phyloP scores from a whole-genome alignment of 2,113 vertebrate genomes.

The Uropsilus gracilis region DNA sequence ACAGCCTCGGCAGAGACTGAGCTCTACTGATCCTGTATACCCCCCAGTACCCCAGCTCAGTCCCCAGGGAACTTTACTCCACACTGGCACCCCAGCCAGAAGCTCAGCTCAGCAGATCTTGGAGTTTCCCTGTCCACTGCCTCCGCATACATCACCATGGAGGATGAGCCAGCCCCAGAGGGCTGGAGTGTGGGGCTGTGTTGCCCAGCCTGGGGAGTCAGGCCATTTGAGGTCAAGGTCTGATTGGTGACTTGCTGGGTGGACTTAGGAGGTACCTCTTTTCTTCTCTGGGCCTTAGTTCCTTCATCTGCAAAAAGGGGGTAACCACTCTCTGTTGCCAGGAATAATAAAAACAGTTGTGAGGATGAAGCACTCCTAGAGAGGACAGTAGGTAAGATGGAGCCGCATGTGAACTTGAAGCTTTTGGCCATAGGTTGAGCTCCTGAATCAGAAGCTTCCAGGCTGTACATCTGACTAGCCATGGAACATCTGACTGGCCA shows the following conservation, averaged over 20 bases:
- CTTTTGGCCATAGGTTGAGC: background rate
- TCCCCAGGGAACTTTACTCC: background rate
- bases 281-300: background rate
- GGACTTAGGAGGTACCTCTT: background rate
- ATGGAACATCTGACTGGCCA: fast-evolving
- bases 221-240: background rate
- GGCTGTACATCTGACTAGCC: background rate
- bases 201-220: background rate
- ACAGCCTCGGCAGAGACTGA: too few species aligned
- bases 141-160: background rate
- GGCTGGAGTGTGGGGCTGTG: too few species aligned
- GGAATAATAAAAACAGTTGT: background rate
- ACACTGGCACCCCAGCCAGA: background rate
- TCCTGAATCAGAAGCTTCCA: background rate
- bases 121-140: background rate
- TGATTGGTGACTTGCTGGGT: background rate
- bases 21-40: background rate
- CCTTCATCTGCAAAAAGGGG: background rate
- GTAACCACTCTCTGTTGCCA: background rate
- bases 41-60: background rate
- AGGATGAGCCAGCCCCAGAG: background rate
- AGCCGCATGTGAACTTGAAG: background rate
- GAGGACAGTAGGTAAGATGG: background rate
- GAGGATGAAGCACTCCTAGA: background rate
- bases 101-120: background rate